Evolutionary conservation across 1,140 invertebrate genomes (phyloP), one percentile per base, ranked within the genome.

Genomic region (Oncopodura yosiiana): DNA sequence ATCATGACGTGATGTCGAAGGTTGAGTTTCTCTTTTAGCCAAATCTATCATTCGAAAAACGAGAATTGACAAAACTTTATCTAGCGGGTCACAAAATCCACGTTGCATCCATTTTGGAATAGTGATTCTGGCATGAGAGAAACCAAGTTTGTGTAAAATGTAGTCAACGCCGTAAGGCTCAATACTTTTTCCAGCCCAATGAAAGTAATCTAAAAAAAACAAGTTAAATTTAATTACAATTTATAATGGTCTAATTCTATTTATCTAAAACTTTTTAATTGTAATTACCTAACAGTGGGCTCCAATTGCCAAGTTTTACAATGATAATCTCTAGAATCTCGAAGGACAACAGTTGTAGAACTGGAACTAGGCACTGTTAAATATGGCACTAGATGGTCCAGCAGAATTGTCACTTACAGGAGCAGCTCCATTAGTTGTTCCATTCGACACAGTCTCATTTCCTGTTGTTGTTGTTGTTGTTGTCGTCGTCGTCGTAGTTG

Each of bases 51-150:
- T 73, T 49, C 69, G 62, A 34, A 70, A 69, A 51, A 75, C 71
- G 4, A 77, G 65, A 16, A 74, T 61, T 3, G 76, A 74, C 14
- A 78, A 58, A 3, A 93, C 77, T 71, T 88, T 88, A 71, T 95
- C 92, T 23, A 94, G 69, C 0, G 92, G 91, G 74, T 99, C 95
- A 81, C 97, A 90, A 62, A 94, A 88, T 23, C 94, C 94, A 52
- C 95, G 77, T 72, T 99, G 95, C 73, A 97, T 80, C 91, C 94
- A 98, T 74, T 99, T 99, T 18, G 95, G 95, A 69, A 99, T 99
- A 29, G 95, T 99, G 36, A 87, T 93, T 37, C 94, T 77, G 2
- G 95, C 94, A 72, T 98, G 94, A 52, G 86, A 83, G 69, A 99
- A 98, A 12, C 94, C 94, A 5, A 98, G 75, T 70, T 94, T 94